Evolutionary conservation across 2,797 vertebrate genomes (phyloP).

Genomic region (Etheostoma perlongum): DNA sequence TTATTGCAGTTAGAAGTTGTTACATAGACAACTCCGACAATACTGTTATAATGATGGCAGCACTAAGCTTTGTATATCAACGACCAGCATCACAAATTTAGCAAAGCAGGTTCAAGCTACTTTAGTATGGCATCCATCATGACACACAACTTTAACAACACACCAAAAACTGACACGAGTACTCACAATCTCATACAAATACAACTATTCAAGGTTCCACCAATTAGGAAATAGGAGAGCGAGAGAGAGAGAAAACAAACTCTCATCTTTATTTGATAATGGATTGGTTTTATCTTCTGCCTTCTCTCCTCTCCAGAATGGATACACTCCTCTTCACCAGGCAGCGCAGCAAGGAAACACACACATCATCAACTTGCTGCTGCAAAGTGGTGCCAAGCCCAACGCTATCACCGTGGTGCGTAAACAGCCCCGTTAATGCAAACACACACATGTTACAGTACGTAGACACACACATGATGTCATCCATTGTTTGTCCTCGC

Average conservation of each 20-base stretch:
- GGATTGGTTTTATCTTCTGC: not conserved
- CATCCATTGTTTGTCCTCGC: not conserved
- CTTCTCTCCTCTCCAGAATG: slow-evolving; percentile 86
- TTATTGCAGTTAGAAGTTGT: not conserved
- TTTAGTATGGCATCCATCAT: too few species aligned
- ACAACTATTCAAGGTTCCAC: too few species aligned
- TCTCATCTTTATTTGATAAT: not conserved
- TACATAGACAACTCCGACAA: not conserved
- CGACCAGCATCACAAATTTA: not conserved
- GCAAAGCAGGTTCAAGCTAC: too few species aligned
- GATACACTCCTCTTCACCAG: slow-evolving; percentile 97
- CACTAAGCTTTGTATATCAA: not conserved
- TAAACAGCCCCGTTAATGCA: slow-evolving; percentile 5
- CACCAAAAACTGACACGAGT: too few species aligned
- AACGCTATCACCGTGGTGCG: slow-evolving; percentile 94
- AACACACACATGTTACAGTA: not conserved
- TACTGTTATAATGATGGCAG: not conserved
- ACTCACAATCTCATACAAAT: too few species aligned
- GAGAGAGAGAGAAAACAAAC: too few species aligned
- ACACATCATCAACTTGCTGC: slow-evolving; percentile 95
- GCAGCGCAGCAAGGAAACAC: slow-evolving; percentile 99
- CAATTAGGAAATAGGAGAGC: too few species aligned
- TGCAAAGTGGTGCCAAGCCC: slow-evolving; percentile 94
- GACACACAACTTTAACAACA: too few species aligned
- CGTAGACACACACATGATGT: not conserved